phyloP scores from a whole-genome alignment of 1,140 invertebrate species.

The Drosophila pruinosa region DNA sequence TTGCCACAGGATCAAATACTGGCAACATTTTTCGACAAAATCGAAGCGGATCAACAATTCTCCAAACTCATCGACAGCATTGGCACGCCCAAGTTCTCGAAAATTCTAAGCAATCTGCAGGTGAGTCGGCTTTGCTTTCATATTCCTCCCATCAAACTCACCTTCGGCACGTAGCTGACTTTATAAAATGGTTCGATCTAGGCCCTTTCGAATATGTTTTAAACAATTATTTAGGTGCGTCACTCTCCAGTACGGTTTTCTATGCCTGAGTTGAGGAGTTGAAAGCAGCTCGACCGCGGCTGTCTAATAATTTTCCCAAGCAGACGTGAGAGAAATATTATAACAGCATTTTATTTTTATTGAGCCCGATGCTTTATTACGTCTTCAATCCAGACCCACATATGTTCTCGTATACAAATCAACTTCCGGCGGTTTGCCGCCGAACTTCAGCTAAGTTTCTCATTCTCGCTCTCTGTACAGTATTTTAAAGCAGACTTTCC shows the following conservation, averaged over 20 bases:
- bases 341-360: conserved; percentile 54
- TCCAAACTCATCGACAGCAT: conserved; percentile 65
- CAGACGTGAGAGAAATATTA: conserved; percentile 68
- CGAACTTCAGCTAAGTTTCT: conserved; percentile 14
- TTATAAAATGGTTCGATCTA: conserved; percentile 35
- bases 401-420: conserved; percentile 73
- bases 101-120: conserved; percentile 65
- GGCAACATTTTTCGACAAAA: conserved; percentile 72
- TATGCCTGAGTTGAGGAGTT: neutral
- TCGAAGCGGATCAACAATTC: conserved; percentile 71
- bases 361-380: conserved; percentile 45
- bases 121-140: conserved; percentile 46
- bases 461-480: neutral
- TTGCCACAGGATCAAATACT: conserved; percentile 75
- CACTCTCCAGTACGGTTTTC: conserved; percentile 2
- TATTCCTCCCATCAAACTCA: neutral
- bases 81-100: conserved; percentile 61
- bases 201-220: conserved; percentile 45
- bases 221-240: conserved; percentile 50
- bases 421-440: conserved; percentile 61
- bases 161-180: conserved; percentile 16
- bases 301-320: conserved; percentile 65
- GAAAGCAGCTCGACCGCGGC: conserved; percentile 15
- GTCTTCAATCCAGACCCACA: conserved; percentile 19
- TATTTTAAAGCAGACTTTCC: conserved; percentile 50